Evolutionary conservation across 2,888 invertebrate species (phyloP).

Genomic region (Sminthurinus aureus): DNA sequence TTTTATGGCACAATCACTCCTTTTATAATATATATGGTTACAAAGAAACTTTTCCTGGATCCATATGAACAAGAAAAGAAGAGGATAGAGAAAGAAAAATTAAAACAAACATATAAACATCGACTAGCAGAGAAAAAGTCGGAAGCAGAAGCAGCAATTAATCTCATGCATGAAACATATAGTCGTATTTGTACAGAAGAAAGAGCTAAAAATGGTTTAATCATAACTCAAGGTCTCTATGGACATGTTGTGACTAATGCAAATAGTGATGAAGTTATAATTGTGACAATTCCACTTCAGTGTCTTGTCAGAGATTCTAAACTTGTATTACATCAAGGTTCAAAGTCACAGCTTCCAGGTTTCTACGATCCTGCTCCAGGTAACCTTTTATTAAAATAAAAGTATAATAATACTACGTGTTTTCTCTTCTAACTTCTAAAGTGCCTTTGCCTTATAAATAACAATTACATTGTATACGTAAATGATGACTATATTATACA

Average conservation of each 20-base stretch:
- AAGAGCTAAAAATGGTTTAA: conserved; percentile 80
- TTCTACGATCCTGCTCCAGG: conserved; percentile 94
- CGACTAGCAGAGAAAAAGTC: conserved; percentile 79
- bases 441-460: too few relatives aligned
- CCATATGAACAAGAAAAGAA: conserved; percentile 81
- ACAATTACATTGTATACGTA: too few relatives aligned
- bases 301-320: conserved; percentile 92
- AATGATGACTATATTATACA: too few relatives aligned
- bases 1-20: conserved; percentile 95
- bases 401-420: too few relatives aligned
- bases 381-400: too few relatives aligned
- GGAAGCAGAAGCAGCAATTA: conserved; percentile 86
- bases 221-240: conserved; percentile 84
- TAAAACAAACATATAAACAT: conserved; percentile 78
- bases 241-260: conserved; percentile 67
- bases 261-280: conserved; percentile 71
- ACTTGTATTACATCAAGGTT: conserved; percentile 81
- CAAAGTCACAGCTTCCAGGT: conserved; percentile 89
- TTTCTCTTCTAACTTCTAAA: too few relatives aligned
- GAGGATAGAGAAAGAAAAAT: conserved; percentile 80
- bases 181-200: conserved; percentile 83
- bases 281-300: conserved; percentile 94
- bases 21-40: conserved; percentile 77
- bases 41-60: conserved; percentile 86
- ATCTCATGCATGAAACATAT: conserved; percentile 91